Evolutionary conservation across 1,140 invertebrate species (phyloP).

Genomic region (Acromyrmex heyeri): DNA sequence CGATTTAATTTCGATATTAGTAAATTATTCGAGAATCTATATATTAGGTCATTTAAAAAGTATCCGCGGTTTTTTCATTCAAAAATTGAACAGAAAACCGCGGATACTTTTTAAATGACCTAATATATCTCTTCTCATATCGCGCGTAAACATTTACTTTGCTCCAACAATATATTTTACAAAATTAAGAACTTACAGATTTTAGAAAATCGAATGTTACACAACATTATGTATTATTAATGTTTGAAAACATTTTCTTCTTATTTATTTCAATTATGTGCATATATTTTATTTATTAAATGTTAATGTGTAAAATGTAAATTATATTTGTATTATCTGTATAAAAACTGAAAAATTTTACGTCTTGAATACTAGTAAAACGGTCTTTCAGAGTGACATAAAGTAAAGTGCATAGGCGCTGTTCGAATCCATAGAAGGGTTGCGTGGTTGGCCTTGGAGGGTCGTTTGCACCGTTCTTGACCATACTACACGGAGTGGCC

Average conservation of each 20-base stretch:
- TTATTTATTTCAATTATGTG: neutral
- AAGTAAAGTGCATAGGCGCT: slow-evolving; percentile 68
- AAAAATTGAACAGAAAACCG: too few relatives aligned
- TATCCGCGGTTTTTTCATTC: too few relatives aligned
- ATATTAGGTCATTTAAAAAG: too few relatives aligned
- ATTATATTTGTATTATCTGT: slow-evolving; percentile 14
- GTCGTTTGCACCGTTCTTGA: slow-evolving; percentile 81
- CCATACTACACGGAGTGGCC: slow-evolving; percentile 56
- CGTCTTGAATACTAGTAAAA: slow-evolving; percentile 31
- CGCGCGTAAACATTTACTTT: neutral
- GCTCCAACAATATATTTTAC: neutral
- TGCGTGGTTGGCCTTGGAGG: slow-evolving; percentile 82
- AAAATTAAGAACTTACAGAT: neutral
- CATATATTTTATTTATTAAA: neutral
- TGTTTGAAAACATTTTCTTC: neutral
- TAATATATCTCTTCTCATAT: neutral
- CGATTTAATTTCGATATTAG: neutral
- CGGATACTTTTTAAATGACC: too few relatives aligned
- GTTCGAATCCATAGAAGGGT: slow-evolving; percentile 78
- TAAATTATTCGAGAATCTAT: neutral
- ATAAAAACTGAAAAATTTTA: slow-evolving; percentile 6
- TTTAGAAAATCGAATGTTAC: neutral
- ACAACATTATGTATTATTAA: neutral
- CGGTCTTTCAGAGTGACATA: slow-evolving; percentile 68
- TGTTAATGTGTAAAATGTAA: neutral